Conservation (phyloP, 1,140 invertebrate genomes). For the Drosophila athabasca region DNA sequence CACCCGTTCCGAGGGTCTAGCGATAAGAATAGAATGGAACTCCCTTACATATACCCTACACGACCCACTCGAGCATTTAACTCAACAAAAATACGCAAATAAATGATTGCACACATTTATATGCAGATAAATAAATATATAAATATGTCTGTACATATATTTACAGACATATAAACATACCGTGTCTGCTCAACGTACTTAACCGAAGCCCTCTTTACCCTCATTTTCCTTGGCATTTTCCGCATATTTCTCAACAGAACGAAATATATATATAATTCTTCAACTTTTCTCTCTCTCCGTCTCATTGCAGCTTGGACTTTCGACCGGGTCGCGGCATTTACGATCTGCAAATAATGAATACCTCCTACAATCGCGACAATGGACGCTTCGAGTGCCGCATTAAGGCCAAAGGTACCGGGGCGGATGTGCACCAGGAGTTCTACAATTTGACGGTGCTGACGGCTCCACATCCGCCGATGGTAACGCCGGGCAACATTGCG, state of each 20-base stretch:
- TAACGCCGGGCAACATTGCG: slow-evolving; percentile 88
- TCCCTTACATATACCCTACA: slow-evolving; percentile 4
- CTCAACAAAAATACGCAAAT: slow-evolving; percentile 18
- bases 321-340: slow-evolving; percentile 91
- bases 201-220: slow-evolving; percentile 12
- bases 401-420: slow-evolving; percentile 93
- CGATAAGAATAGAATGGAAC: no score
- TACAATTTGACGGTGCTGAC: slow-evolving; percentile 94
- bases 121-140: slow-evolving; percentile 36
- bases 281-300: slow-evolving; percentile 17
- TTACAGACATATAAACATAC: slow-evolving; percentile 10
- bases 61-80: slow-evolving; percentile 22
- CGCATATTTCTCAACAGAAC: background rate
- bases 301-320: slow-evolving; percentile 88
- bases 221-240: background rate
- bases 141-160: slow-evolving; percentile 6
- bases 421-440: slow-evolving; percentile 91
- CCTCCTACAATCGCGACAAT: slow-evolving; percentile 95
- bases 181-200: slow-evolving; percentile 11
- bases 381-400: slow-evolving; percentile 95
- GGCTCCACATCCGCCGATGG: slow-evolving; percentile 91
- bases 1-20: no score
- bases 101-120: slow-evolving; percentile 7
- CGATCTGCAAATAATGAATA: slow-evolving; percentile 93
- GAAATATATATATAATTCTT: no score